phyloP scores from a whole-genome alignment of 64 coral and sea anemone genomes.

The Stichodactyla mertensii region DNA sequence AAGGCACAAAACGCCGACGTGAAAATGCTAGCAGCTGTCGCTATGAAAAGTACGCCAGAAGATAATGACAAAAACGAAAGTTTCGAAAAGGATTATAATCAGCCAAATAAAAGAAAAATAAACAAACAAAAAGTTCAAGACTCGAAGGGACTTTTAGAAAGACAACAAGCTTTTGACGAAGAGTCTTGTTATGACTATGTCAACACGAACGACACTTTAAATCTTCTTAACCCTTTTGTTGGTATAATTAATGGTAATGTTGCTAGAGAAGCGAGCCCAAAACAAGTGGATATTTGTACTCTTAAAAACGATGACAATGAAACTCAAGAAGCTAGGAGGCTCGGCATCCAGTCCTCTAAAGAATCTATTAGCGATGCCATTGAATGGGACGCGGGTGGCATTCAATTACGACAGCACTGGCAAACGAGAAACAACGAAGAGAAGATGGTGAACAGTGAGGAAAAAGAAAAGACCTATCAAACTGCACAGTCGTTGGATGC shows the following conservation, averaged over 20 bases:
- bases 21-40: neutral
- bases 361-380: neutral
- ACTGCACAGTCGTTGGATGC: neutral
- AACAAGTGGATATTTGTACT: neutral
- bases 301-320: neutral
- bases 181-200: neutral
- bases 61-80: neutral
- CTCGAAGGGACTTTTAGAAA: neutral
- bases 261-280: neutral
- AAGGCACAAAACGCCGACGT: neutral
- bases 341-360: neutral
- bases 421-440: neutral
- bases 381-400: neutral
- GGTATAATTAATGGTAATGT: neutral
- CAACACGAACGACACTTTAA: neutral
- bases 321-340: neutral
- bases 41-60: neutral
- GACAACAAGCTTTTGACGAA: constrained; percentile 13
- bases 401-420: neutral
- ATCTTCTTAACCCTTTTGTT: neutral
- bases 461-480: neutral
- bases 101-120: neutral
- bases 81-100: neutral
- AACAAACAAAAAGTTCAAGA: neutral
- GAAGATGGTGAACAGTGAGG: neutral